phyloP scores from a whole-genome alignment of 1,140 invertebrate genomes.

The Diploscapter pachys region DNA sequence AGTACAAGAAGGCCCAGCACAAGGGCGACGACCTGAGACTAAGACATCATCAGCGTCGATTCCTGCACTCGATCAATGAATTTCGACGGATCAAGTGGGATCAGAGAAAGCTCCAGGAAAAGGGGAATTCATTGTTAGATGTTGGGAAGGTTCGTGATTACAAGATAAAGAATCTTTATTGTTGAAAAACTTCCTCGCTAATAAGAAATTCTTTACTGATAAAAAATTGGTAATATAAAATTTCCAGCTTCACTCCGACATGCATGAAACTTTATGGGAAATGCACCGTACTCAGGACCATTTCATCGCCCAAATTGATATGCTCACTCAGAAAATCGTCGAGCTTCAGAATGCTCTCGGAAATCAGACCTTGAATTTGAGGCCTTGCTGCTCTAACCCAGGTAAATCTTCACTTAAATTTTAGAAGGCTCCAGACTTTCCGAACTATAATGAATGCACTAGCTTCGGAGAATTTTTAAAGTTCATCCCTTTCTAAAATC shows the following conservation, averaged over 20 bases:
- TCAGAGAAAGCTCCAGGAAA: conserved; percentile 56
- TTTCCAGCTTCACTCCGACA: conserved; percentile 55
- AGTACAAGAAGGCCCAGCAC: conserved; percentile 49
- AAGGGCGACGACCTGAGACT: conserved; percentile 57
- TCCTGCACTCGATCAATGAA: conserved; percentile 57
- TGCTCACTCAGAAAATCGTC: conserved; percentile 41
- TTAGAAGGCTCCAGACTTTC: background rate
- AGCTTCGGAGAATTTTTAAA: background rate
- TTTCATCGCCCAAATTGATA: conserved; percentile 54
- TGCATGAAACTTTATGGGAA: conserved; percentile 59
- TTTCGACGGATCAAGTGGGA: conserved; percentile 58
- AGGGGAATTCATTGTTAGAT: conserved; percentile 56
- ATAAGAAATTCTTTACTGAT: background rate
- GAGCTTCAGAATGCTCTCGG: conserved; percentile 16
- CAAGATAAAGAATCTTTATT: background rate
- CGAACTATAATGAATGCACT: background rate
- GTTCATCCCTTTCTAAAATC: no score
- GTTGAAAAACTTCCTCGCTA: background rate
- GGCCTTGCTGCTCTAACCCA: conserved; percentile 41
- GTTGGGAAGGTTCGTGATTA: conserved; percentile 53
- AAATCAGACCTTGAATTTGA: conserved; percentile 55
- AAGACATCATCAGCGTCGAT: conserved; percentile 56
- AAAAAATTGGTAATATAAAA: conserved; percentile 2
- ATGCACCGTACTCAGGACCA: conserved; percentile 59
- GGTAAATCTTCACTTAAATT: background rate